Percentiles rank a stretch among this genome's conserved stretches.
phyloP scores from a whole-genome alignment of 2,888 invertebrate species.

The Sialis fuliginosa region DNA sequence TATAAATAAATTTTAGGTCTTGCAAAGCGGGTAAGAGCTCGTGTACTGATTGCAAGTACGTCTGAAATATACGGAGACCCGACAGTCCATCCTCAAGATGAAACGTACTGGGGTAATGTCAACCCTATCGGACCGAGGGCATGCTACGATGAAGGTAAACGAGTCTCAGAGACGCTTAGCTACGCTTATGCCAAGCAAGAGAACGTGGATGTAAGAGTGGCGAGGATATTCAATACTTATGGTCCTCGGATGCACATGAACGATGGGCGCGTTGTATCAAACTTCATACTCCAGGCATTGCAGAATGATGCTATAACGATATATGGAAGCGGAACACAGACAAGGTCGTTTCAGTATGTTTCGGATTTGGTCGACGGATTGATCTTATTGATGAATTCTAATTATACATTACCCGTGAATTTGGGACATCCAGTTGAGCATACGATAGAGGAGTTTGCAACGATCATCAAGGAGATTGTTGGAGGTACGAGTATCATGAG shows the following conservation, averaged over 20 bases:
- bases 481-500: constrained; percentile 75
- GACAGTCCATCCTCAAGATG: constrained; percentile 92
- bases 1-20: constrained; percentile 36
- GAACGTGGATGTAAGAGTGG: constrained; percentile 84
- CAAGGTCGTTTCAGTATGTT: constrained; percentile 96
- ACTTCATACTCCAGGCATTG: constrained; percentile 93
- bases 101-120: constrained; percentile 98
- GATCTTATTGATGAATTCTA: constrained; percentile 80
- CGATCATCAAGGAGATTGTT: constrained; percentile 65
- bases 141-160: constrained; percentile 99
- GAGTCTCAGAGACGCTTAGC: constrained; percentile 88
- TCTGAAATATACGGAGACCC: constrained; percentile 99
- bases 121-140: constrained; percentile 95
- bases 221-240: constrained; percentile 97
- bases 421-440: constrained; percentile 97
- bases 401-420: constrained; percentile 85
- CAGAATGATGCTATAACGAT: constrained; percentile 87
- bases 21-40: constrained; percentile 83
- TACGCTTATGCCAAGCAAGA: constrained; percentile 98
- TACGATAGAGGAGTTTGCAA: constrained; percentile 82
- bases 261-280: constrained; percentile 95
- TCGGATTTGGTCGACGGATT: constrained; percentile 93
- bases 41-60: constrained; percentile 89
- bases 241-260: constrained; percentile 99
- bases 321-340: constrained; percentile 76